Conservation (phyloP, 2,113 vertebrate genomes). For the Nyctereutes procyonoides region DNA sequence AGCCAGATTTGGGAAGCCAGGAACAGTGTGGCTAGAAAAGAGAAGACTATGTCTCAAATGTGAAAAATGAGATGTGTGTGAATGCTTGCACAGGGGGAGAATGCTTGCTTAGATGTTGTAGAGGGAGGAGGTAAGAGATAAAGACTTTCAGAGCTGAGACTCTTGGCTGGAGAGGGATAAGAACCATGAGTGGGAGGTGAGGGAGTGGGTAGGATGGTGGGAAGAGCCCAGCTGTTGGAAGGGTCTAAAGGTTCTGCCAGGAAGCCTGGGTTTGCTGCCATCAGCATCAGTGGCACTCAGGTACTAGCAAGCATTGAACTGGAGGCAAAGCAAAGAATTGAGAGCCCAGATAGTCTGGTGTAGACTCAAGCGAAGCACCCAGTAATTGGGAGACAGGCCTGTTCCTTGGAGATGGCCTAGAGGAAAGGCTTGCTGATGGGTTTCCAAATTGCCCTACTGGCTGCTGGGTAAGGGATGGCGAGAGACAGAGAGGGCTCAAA, state of each 20-base stretch:
- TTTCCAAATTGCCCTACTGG: neutral
- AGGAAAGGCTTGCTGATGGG: neutral
- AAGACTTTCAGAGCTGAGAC: neutral
- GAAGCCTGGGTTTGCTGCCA: neutral
- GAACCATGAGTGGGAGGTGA: neutral
- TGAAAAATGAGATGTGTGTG: neutral
- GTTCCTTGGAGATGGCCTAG: neutral
- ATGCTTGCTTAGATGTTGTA: neutral
- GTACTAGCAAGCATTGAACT: neutral
- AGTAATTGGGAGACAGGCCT: neutral
- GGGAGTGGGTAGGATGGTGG: too few species aligned
- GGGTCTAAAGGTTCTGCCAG: neutral
- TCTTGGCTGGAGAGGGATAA: neutral
- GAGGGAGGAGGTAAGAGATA: neutral
- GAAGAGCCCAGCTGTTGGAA: neutral
- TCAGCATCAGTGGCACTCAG: neutral
- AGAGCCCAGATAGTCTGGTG: neutral
- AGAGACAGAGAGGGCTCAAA: neutral
- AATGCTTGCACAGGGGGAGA: neutral
- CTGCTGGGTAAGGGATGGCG: neutral
- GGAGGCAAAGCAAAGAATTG: neutral
- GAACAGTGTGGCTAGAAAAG: neutral
- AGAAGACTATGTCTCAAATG: neutral
- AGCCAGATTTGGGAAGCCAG: slow-evolving; percentile 9
- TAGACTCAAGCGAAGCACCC: neutral